These are phyloP conservation scores for Ennomos erosarius DNA, from an alignment of 2,888 invertebrate genomes.

Conservation along the genomic window DNA sequence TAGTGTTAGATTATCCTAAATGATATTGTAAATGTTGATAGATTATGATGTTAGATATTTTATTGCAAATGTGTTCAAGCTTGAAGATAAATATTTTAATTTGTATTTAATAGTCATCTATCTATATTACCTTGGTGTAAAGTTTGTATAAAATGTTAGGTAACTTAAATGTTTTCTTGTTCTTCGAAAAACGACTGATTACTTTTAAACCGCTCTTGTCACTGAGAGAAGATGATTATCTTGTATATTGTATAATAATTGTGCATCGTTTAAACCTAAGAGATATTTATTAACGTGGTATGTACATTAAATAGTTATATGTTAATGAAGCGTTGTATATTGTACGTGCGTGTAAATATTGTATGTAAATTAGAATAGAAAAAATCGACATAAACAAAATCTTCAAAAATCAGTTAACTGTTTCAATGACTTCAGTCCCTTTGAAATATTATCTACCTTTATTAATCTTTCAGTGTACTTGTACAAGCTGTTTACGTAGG, in stretches of 20 bases:
- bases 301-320: slow-evolving; percentile 33
- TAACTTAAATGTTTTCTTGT: slow-evolving; percentile 32
- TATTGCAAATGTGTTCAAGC: slow-evolving; percentile 77
- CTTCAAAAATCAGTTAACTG: slow-evolving; percentile 39
- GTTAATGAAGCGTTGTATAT: slow-evolving; percentile 50
- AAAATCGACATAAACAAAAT: slow-evolving; percentile 61
- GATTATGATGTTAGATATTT: slow-evolving; percentile 61
- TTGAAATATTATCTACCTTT: neutral
- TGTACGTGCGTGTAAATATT: slow-evolving; percentile 63
- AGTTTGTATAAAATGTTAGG: slow-evolving; percentile 40
- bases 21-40: slow-evolving; percentile 58
- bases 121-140: slow-evolving; percentile 29
- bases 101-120: slow-evolving; percentile 42
- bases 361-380: slow-evolving; percentile 58
- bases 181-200: slow-evolving; percentile 71
- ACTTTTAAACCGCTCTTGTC: slow-evolving; percentile 56
- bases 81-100: slow-evolving; percentile 55
- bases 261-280: slow-evolving; percentile 58
- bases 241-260: slow-evolving; percentile 51
- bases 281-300: slow-evolving; percentile 60
- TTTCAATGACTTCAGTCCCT: slow-evolving; percentile 18
- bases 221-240: slow-evolving; percentile 31
- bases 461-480: neutral
- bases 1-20: slow-evolving; percentile 44
- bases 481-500: no score